Conservation (phyloP, 2,113 vertebrate genomes). For the Eonycteris spelaea region DNA sequence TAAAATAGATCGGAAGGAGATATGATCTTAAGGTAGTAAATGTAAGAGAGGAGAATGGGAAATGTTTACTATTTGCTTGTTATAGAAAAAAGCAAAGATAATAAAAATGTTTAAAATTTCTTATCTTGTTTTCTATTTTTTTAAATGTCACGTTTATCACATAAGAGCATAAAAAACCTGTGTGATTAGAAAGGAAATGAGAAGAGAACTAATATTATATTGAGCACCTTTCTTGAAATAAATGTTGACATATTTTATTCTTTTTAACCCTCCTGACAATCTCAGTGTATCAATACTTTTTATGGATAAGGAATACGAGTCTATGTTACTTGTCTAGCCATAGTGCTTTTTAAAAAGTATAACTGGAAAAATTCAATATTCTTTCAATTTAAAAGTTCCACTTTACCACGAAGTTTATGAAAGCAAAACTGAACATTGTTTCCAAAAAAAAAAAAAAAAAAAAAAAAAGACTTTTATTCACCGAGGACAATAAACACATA, state of each 20-base stretch:
- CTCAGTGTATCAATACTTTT: neutral
- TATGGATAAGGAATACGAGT: neutral
- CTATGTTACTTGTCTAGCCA: neutral
- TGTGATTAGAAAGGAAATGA: neutral
- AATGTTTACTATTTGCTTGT: neutral
- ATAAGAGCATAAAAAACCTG: neutral
- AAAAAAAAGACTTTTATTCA: neutral
- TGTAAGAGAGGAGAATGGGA: neutral
- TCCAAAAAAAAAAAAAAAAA: no score
- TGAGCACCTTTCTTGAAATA: neutral
- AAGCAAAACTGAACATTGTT: no score
- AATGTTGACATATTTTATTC: neutral
- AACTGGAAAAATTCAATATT: neutral
- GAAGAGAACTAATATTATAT: neutral
- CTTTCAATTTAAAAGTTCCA: neutral
- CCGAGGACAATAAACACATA: neutral
- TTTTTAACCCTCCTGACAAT: neutral
- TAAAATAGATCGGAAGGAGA: neutral
- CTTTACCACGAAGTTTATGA: neutral
- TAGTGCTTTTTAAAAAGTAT: neutral
- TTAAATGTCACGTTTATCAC: neutral
- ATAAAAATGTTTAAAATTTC: neutral
- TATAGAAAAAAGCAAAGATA: neutral
- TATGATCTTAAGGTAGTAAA: neutral
- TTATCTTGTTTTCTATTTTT: neutral